Base-by-base conservation (phyloP, 2,888 invertebrate genomes). In the Drosophila sordidula region DNA sequence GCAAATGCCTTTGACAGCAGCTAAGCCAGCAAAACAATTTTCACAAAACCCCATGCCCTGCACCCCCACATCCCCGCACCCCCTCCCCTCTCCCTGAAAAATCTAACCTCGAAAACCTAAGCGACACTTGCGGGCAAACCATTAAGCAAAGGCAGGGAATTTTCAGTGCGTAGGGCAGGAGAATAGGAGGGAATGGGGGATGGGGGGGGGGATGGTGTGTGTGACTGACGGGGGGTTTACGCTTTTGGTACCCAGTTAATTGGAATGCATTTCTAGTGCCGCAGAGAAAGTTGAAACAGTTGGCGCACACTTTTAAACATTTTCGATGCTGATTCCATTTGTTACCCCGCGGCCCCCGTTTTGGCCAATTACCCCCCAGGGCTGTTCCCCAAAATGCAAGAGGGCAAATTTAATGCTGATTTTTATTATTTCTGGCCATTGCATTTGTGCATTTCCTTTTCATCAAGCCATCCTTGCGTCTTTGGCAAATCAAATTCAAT, bases 181-280 rank as follows among this genome's bases (percentile, higher is more conserved):
- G 3, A 11, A 9, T 9, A 9, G 0, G 34, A 32, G 16, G 32
- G 8, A 11, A 6, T 11, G 12, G 44, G 9, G 11, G 12, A 0
- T 8, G 8, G 14, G 8, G 9, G 22, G 6, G 32, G 11, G 22
- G 0, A 22, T 4, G 22, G 22, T 4, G 18, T 0, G 32, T 12
- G 34, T 6, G 12, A 18, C 32, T 9, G 26, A 26, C 26, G 6
- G 26, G 36, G 36, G 5, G 1, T n/a, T 44, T 38, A 50, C 38
- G 42, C 62, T 34, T 45, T 59, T 42, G 12, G 50, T 41, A 41
- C 45, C 44, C 64, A 80, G 70, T 89, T 84, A 84, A 84, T 84
- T 84, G 89, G 65, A 89, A 89, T 87, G 84, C 84, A 84, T 73
- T 89, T 80, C 57, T 41, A 84, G 70, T 70, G 69, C 67, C 45